phyloP scores from a whole-genome alignment of 30 jellyfish, hydroid and myxozoan genomes.

The Hydra vulgaris region DNA sequence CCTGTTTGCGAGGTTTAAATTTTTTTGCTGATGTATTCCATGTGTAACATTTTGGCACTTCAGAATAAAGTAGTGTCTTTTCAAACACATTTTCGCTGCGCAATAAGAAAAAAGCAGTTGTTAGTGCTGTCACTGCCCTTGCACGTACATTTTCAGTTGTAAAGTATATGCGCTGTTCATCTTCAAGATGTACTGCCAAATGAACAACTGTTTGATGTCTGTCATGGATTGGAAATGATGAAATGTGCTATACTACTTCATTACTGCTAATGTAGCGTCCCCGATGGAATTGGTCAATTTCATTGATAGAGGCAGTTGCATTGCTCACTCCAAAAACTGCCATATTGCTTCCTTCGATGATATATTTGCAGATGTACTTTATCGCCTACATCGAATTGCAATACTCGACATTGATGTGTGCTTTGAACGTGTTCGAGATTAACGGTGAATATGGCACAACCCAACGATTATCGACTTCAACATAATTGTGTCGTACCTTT shows the following conservation, averaged over 20 bases:
- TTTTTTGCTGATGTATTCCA: not conserved
- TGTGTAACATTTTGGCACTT: constrained; percentile 19
- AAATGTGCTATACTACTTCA: constrained; percentile 40
- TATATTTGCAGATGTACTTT: too few species aligned
- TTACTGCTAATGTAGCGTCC: constrained; percentile 28
- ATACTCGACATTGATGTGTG: constrained; percentile 42
- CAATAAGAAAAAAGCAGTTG: too few species aligned
- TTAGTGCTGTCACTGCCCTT: not conserved
- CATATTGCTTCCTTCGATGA: too few species aligned
- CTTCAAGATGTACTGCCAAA: not conserved
- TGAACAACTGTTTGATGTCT: not conserved
- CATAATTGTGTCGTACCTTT: constrained; percentile 18
- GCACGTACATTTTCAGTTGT: not conserved
- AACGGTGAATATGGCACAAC: constrained; percentile 51
- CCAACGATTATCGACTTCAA: constrained; percentile 31
- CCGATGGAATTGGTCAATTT: too few species aligned
- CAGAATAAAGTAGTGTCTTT: constrained; percentile 18
- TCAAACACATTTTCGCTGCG: too few species aligned
- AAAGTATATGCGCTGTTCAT: constrained; percentile 3
- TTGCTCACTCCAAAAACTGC: too few species aligned
- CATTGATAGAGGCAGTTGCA: too few species aligned
- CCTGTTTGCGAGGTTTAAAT: not conserved
- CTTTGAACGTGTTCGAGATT: constrained; percentile 14
- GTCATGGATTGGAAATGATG: constrained; percentile 13
- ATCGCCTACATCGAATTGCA: constrained; percentile 32